Evolutionary conservation across 2,113 vertebrate species (phyloP).

Genomic region (Chroicocephalus ridibundus): DNA sequence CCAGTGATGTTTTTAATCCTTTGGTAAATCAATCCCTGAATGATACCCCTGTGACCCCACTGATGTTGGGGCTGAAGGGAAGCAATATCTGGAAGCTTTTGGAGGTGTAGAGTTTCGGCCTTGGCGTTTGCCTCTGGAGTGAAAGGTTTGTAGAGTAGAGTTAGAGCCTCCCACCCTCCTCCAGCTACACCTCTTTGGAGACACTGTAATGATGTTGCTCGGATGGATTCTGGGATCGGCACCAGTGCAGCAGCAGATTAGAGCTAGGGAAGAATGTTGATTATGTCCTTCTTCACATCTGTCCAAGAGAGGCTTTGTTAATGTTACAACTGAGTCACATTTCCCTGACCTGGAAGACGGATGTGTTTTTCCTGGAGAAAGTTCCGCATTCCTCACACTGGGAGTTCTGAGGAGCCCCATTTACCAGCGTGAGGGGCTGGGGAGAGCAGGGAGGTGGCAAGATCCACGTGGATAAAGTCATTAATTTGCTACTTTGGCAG

Average conservation of each 20-base stretch:
- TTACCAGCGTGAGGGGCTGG: background rate
- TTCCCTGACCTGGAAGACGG: background rate
- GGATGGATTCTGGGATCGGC: background rate
- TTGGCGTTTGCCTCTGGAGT: background rate
- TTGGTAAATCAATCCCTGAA: background rate
- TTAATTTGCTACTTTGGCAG: background rate
- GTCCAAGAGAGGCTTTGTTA: background rate
- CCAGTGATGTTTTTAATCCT: background rate
- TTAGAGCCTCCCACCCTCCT: background rate
- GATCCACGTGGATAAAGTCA: background rate
- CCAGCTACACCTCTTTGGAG: background rate
- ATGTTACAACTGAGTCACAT: background rate
- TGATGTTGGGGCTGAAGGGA: background rate
- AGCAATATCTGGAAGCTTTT: background rate
- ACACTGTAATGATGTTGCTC: background rate
- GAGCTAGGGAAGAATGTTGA: background rate
- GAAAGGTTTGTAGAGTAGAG: background rate
- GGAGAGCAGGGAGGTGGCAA: background rate
- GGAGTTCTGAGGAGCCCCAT: background rate
- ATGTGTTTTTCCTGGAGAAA: slow-evolving; percentile 26
- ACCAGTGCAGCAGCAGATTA: background rate
- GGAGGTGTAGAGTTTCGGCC: background rate
- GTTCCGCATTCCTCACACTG: background rate
- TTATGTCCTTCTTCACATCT: background rate
- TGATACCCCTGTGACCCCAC: background rate